Evolutionary conservation across 2,113 vertebrate species (phyloP).

Genomic region (Nipponia nippon): DNA sequence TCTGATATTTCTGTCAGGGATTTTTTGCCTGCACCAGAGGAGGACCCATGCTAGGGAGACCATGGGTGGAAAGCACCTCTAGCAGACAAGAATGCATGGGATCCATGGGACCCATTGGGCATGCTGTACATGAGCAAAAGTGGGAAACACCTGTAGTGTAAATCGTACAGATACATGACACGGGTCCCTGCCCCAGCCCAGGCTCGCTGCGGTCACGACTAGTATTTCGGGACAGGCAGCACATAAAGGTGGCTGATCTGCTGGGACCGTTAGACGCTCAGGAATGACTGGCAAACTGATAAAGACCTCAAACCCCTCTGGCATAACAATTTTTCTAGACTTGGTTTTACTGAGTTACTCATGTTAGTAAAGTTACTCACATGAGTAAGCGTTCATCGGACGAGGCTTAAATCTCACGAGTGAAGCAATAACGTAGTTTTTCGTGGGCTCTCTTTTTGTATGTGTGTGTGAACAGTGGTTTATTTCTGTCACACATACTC

Average conservation of each 20-base stretch:
- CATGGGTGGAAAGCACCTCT: neutral
- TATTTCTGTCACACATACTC: constrained; percentile 35
- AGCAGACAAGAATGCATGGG: neutral
- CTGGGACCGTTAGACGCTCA: neutral
- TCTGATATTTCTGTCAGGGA: neutral
- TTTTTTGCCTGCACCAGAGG: neutral
- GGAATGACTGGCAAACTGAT: neutral
- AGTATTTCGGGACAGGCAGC: neutral
- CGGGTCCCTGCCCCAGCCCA: neutral
- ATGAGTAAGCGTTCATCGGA: neutral
- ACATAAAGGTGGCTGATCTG: neutral
- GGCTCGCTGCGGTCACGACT: fast-evolving
- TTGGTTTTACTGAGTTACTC: neutral
- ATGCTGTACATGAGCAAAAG: neutral
- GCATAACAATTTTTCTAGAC: neutral
- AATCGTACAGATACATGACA: neutral
- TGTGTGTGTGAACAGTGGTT: neutral
- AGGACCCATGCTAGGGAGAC: neutral
- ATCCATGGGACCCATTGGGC: neutral
- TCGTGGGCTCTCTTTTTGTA: neutral
- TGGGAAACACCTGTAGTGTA: neutral
- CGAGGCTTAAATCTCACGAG: neutral
- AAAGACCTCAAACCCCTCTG: neutral
- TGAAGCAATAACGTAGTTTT: neutral
- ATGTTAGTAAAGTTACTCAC: neutral